Conservation (phyloP, 2,888 invertebrate species). For the Cephonodes hylas region DNA sequence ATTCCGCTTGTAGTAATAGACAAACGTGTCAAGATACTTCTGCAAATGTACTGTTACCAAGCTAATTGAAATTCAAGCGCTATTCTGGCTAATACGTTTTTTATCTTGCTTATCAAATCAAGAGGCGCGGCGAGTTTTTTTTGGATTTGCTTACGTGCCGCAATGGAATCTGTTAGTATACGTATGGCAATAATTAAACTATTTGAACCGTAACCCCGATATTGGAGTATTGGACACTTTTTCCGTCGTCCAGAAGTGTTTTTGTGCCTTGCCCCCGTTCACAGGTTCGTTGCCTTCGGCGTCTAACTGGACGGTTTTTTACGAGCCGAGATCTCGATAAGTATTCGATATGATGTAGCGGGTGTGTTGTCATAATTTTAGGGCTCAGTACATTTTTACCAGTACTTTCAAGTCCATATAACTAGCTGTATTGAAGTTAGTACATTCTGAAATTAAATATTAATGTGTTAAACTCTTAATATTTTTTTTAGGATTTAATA, state of each 20-base stretch:
- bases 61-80: conserved; percentile 36
- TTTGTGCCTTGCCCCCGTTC: conserved; percentile 56
- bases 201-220: conserved; percentile 25
- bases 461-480: too few relatives aligned
- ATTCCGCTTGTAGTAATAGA: conserved; percentile 9
- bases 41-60: conserved; percentile 33
- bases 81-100: conserved; percentile 36
- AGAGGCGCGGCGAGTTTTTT: conserved; percentile 25
- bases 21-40: conserved; percentile 21
- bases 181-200: conserved; percentile 23
- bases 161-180: conserved; percentile 14
- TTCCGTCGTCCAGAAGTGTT: conserved; percentile 52
- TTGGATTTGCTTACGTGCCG: conserved; percentile 22
- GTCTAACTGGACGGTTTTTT: conserved; percentile 71
- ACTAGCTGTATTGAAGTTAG: background rate
- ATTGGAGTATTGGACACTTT: conserved; percentile 30
- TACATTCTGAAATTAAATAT: background rate
- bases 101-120: conserved; percentile 33
- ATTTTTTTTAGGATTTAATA: too few relatives aligned
- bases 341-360: conserved; percentile 47
- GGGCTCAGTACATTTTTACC: conserved; percentile 18
- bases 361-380: conserved; percentile 46
- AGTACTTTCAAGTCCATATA: background rate
- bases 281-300: conserved; percentile 64
- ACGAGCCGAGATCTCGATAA: conserved; percentile 36